Percentiles rank a stretch among this genome's conserved stretches.
phyloP scores from a whole-genome alignment of 2,113 vertebrate species.

The Erythrocebus patas region DNA sequence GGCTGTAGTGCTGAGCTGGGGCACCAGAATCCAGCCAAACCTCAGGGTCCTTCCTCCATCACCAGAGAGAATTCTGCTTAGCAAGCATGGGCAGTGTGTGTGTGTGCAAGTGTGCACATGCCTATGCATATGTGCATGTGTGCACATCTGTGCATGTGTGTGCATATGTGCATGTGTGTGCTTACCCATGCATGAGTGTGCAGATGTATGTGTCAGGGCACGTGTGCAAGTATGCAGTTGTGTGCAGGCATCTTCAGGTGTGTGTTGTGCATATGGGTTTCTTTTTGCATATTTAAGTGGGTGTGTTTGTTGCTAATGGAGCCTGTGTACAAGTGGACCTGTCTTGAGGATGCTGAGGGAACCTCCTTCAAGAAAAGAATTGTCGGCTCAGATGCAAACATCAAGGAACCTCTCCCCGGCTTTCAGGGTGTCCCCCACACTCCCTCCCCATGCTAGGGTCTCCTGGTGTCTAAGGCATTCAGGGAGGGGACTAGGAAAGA shows the following conservation, averaged over 20 bases:
- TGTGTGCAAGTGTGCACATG: accelerated
- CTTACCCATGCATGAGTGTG: no score
- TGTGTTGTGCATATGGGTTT: accelerated
- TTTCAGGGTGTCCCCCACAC: neutral
- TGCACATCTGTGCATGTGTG: neutral
- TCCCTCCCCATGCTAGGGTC: neutral
- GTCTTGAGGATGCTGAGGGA: neutral
- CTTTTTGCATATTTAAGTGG: neutral
- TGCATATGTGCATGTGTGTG: no score
- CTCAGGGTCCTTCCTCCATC: neutral
- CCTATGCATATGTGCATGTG: neutral
- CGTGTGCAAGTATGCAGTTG: no score
- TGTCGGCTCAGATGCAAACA: neutral
- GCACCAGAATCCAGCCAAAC: neutral
- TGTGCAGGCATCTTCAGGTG: neutral
- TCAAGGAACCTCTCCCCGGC: accelerated
- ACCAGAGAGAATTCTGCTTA: accelerated
- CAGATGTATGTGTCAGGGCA: neutral
- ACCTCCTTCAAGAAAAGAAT: neutral
- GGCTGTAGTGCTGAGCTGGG: accelerated
- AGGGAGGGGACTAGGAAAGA: accelerated
- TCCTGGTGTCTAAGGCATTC: neutral
- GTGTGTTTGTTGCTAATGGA: neutral
- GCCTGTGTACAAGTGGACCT: neutral
- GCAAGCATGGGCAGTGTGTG: neutral